These are phyloP conservation scores for Lindbergichthys nudifrons DNA, from an alignment of 2,797 vertebrate species.

Conservation along the genomic window DNA sequence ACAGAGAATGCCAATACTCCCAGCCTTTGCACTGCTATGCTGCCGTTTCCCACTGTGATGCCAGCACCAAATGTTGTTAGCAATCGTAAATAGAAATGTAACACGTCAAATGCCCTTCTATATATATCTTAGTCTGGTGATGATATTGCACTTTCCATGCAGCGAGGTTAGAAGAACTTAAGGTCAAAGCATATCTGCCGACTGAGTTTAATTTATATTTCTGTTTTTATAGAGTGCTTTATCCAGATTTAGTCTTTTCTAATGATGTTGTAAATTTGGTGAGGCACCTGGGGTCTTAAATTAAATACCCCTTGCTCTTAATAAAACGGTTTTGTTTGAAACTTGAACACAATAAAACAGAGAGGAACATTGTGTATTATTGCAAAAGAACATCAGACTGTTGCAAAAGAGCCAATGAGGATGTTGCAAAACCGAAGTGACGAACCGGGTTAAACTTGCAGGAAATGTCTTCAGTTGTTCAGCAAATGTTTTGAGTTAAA, in stretches of 20 bases:
- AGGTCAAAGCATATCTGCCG: constrained; percentile 28
- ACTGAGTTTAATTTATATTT: constrained; percentile 14
- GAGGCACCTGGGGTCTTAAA: constrained; percentile 49
- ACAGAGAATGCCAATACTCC: constrained; percentile 20
- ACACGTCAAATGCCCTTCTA: constrained; percentile 34
- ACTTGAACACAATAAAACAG: constrained; percentile 46
- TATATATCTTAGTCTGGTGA: constrained; percentile 34
- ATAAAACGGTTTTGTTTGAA: constrained; percentile 66
- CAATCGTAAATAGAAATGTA: constrained; percentile 48
- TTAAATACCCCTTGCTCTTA: constrained; percentile 59
- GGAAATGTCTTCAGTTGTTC: constrained; percentile 14
- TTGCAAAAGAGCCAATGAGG: constrained; percentile 34
- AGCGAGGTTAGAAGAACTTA: constrained; percentile 15
- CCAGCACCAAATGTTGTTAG: constrained; percentile 36
- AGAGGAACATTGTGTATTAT: constrained; percentile 63
- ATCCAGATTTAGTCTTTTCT: constrained; percentile 64
- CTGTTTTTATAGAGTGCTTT: constrained; percentile 40
- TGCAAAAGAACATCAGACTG: constrained; percentile 51
- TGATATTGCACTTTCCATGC: constrained; percentile 37
- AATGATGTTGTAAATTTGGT: constrained; percentile 67
- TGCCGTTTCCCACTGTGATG: neutral
- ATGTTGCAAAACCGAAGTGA: constrained; percentile 51
- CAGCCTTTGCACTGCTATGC: constrained; percentile 6
- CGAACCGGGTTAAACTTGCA: constrained; percentile 42
- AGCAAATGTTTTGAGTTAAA: constrained; percentile 38